These are phyloP conservation scores for Ranitomeya variabilis DNA, from an alignment of 2,113 vertebrate genomes.

Conservation along the genomic window DNA sequence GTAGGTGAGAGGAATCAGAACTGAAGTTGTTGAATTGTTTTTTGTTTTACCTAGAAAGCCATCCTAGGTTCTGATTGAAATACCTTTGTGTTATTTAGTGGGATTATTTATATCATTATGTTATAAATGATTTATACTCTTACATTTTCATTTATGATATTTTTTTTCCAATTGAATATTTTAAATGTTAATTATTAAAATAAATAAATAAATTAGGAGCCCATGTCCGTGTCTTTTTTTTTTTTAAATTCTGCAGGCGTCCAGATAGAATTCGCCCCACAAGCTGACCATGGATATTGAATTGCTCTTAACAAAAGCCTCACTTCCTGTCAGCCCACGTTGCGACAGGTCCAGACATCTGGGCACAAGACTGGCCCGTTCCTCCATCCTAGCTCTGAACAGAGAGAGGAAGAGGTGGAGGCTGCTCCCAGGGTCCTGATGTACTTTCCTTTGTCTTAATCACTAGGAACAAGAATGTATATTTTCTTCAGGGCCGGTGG, in stretches of 20 bases:
- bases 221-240: background rate
- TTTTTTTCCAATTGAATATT: too few species aligned
- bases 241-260: background rate
- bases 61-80: too few species aligned
- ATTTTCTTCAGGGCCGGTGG: conserved; percentile 34
- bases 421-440: conserved; percentile 32
- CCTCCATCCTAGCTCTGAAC: conserved; percentile 33
- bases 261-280: background rate
- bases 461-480: conserved; percentile 5
- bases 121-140: too few species aligned
- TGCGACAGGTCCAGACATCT: conserved; percentile 35
- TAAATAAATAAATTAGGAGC: background rate
- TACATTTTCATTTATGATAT: too few species aligned
- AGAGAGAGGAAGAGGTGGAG: conserved; percentile 42
- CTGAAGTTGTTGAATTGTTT: background rate
- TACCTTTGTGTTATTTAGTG: too few species aligned
- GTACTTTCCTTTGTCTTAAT: conserved; percentile 51
- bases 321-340: conserved; percentile 30
- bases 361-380: conserved; percentile 27
- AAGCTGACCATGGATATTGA: background rate
- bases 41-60: too few species aligned
- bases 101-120: too few species aligned
- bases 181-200: too few species aligned
- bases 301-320: conserved; percentile 23
- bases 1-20: background rate